Evolutionary conservation across 2,888 invertebrate species (phyloP).

Genomic region (Salticus scenicus): DNA sequence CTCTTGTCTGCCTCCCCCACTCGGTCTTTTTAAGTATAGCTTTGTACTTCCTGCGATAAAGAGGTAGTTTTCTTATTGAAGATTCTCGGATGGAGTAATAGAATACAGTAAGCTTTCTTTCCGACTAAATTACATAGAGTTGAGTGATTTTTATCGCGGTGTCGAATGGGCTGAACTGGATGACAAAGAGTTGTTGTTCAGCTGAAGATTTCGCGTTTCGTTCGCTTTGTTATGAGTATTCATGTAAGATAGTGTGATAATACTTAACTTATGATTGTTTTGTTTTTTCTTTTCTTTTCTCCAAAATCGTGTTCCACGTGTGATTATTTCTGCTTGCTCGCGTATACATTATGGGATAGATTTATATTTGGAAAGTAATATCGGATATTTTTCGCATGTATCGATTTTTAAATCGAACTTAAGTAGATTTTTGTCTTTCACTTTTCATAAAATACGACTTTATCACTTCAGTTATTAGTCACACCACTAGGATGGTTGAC

Average conservation of each 20-base stretch:
- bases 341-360: no score
- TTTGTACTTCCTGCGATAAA: constrained; percentile 36
- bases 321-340: no score
- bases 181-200: constrained; percentile 1
- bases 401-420: no score
- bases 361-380: no score
- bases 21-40: constrained; percentile 28
- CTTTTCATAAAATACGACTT: no score
- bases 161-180: not conserved
- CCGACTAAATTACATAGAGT: constrained; percentile 9
- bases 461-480: no score
- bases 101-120: not conserved
- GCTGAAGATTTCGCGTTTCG: not conserved
- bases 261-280: no score
- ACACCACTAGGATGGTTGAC: no score
- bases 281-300: no score
- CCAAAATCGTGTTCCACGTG: no score
- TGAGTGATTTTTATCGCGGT: constrained; percentile 7
- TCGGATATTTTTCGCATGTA: no score
- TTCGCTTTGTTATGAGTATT: not conserved
- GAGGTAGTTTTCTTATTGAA: constrained; percentile 35
- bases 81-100: constrained; percentile 14
- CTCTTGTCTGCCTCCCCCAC: constrained; percentile 27
- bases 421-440: no score
- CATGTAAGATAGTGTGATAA: not conserved